Conservation (phyloP, 1,140 invertebrate genomes). For the Anthonomus grandis region DNA sequence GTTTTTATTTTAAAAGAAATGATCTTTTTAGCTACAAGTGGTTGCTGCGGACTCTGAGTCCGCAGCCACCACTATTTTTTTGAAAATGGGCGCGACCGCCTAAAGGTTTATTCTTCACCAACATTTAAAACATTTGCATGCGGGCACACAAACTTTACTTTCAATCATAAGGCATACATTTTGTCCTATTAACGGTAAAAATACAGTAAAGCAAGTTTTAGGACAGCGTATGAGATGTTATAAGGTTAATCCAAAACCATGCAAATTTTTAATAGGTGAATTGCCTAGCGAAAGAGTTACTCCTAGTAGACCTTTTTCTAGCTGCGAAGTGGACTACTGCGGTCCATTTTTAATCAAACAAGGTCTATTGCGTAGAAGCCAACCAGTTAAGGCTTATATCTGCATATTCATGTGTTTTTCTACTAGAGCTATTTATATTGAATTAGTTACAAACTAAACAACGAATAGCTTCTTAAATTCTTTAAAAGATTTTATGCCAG, state of each 20-base stretch:
- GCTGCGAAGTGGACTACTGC: conserved; percentile 40
- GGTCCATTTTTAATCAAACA: conserved; percentile 42
- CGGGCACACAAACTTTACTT: too few relatives aligned
- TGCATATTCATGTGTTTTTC: conserved; percentile 34
- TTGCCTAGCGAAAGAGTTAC: conserved; percentile 43
- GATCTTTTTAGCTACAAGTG: too few relatives aligned
- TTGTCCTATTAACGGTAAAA: not conserved
- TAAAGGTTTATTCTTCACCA: too few relatives aligned
- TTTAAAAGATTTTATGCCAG: conserved; percentile 41
- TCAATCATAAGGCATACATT: too few relatives aligned
- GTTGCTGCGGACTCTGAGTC: too few relatives aligned
- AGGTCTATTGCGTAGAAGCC: too few relatives aligned
- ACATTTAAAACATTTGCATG: too few relatives aligned
- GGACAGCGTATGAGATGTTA: conserved; percentile 40
- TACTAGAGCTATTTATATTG: conserved; percentile 25
- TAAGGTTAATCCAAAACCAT: conserved; percentile 25
- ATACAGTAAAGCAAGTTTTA: conserved; percentile 15
- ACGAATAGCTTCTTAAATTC: conserved; percentile 44
- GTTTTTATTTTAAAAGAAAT: too few relatives aligned
- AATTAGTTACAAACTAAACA: conserved; percentile 39
- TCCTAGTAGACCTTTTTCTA: conserved; percentile 31
- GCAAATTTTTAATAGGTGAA: too few relatives aligned
- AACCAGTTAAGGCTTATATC: conserved; percentile 9
- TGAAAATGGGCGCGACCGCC: too few relatives aligned
- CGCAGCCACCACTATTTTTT: too few relatives aligned